Base-by-base conservation (phyloP, 2,797 vertebrate genomes). In the Sphenopsis melanotis region DNA sequence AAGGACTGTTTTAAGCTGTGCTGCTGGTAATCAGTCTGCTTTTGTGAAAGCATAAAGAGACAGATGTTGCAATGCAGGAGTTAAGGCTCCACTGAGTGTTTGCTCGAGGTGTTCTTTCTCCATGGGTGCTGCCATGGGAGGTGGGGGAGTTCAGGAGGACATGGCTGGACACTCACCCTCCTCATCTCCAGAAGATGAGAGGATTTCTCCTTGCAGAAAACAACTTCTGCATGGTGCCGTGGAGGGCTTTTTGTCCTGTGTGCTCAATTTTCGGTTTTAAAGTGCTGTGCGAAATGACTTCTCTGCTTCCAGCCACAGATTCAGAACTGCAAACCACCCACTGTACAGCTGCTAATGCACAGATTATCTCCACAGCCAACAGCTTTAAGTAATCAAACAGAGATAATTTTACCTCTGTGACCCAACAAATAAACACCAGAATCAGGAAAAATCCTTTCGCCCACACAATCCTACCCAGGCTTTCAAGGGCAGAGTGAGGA, bases 361-460 rank as follows among this genome's bases (percentile, higher is more conserved):
- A 83, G 90, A 95, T 95, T 92, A 93, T 87, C 90, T 90, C 89
- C 68, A 55, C 93, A 89, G 90, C 90, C 92, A 96, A 60, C 92
- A 96, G 83, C 95, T 95, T 95, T 92, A 90, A 97, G 89, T 93
- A 92, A 95, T 97, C 93, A 94, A 96, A 89, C 90, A 89, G 94
- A 81, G 92, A 95, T 85, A 92, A 95, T 94, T 96, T 85, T 95
- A 87, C 95, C 89, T 89, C 92, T 87, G 88, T 83, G 94, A 78
- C 61, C 64, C 46, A 85, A 78, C 68, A 94, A 94, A 95, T 92
- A 93, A 95, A 94, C 84, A 87, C 80, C 41, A 89, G 57, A 90
- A 66, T 87, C 46, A 47, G 75, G 83, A 77, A 89, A 95, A 95
- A 87, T 93, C 83, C 70, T 80, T 68, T 90, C 0, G 0, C 78